These are phyloP conservation scores for Acrossocheilus fasciatus DNA, from an alignment of 2,797 vertebrate species.

Conservation along the genomic window DNA sequence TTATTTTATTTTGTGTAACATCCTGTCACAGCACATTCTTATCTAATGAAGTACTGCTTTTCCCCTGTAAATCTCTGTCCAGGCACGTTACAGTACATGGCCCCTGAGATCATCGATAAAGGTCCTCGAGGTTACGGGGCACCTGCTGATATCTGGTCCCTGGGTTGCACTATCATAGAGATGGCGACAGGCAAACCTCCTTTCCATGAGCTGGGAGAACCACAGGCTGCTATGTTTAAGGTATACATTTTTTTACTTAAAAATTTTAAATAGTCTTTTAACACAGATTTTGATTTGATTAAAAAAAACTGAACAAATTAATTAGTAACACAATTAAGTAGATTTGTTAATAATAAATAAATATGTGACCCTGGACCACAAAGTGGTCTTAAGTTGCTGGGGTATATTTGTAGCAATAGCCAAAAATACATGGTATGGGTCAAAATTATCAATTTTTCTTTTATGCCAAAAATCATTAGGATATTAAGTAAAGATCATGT, in stretches of 20 bases:
- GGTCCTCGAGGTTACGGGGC: conserved; percentile 96
- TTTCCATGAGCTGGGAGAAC: conserved; percentile 96
- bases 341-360: no score
- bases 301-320: no score
- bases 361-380: no score
- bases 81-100: conserved; percentile 99
- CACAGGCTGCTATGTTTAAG: conserved; percentile 99
- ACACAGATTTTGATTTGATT: background rate
- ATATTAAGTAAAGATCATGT: no score
- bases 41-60: background rate
- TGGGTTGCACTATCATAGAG: conserved; percentile 98
- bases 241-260: conserved; percentile 72
- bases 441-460: no score
- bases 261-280: background rate
- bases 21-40: conserved; percentile 5
- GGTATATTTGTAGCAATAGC: no score
- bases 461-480: no score
- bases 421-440: no score
- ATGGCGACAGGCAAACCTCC: conserved; percentile 98
- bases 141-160: conserved; percentile 97
- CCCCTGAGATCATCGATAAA: conserved; percentile 98
- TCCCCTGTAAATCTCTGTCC: conserved; percentile 56
- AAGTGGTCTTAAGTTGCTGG: no score
- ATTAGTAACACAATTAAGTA: no score
- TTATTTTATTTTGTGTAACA: background rate